Base-by-base conservation (phyloP, 1,140 invertebrate genomes). In the Amphibalanus amphitrite region DNA sequence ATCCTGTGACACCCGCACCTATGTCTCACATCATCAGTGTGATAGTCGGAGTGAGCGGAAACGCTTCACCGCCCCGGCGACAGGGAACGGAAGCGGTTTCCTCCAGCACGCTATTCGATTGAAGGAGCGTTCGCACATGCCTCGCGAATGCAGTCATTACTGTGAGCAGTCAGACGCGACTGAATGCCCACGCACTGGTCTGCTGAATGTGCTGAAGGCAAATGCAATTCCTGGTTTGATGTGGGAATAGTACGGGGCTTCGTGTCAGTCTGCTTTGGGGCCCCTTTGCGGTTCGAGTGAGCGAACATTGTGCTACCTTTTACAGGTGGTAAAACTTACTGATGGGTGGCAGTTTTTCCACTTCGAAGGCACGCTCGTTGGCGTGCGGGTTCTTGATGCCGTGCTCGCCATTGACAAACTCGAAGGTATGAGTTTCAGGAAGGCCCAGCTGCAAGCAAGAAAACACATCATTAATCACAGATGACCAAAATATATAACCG, bases 391-490 rank as follows among this genome's bases (percentile, higher is more conserved):
- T 99, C 80, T 99, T 99, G 69, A 99, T 94, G 38, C 97, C 97
- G 80, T 97, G 96, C 15, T 97, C 96, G 23, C 96, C 96, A 79
- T 99, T 99, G 0, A 99, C 95, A 78, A 97, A 95, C 82, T 99
- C 96, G 70, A 98, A 80, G 69, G 91, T 90, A 25, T 91, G 86
- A 78, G 93, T 91, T 69, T 88, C 86, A 20, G 92, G 90, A 40
- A 94, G 80, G 73, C 91, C 91, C 81, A 94, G 65, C 87, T 67
- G 65, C 28, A 28, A 28, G 28, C 65, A 65, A 6, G 64, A 26
- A 28, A 28, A 67, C 33, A 38, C 4, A 38, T 15, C 33, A 15
- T 38, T 6, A 38, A 15, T 38, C 33, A 38, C 4, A 38, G 15
- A 6, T 38, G 33, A 38, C 15, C 33, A 38, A 4, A 38, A 38